Base-by-base conservation (phyloP, 2,888 invertebrate genomes). In the Ectropis crepuscularia region DNA sequence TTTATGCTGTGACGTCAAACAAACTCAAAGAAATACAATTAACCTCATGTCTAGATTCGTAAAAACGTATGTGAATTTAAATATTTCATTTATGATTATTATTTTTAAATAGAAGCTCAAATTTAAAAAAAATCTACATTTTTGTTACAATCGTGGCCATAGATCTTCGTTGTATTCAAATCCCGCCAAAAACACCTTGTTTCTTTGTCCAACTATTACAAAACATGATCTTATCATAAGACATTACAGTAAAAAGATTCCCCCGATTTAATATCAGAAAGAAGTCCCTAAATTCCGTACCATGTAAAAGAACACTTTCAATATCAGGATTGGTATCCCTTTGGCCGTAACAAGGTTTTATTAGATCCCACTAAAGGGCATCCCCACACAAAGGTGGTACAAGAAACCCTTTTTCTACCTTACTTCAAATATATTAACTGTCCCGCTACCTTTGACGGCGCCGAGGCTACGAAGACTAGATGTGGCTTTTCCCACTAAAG, bases 311-410 rank as follows among this genome's bases (percentile, higher is more conserved):
- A 89, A 91, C 90, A 92, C 91, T 90, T 91, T 89, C 92, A 91
- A 92, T 92, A 92, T 92, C 89, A 89, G 87, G 88, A 89, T 87
- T 90, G 92, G 92, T 92, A 90, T 91, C 91, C 92, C 92, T 92
- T 90, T 92, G 90, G 87, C 90, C 89, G 91, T 92, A 92, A 92
- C 92, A 92, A 90, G 92, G 91, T 92, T 92, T 92, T 92, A 92
- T 92, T 92, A 92, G 91, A 92, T 91, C 89, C 90, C 91, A 92
- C 91, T 91, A 92, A 92, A 91, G 92, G 91, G 90, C 90, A 90
- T 86, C 86, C 84, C 90, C 91, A 83, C 90, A 92, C 92, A 92
- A 92, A 92, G 92, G 90, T 89, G 90, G 88, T 84, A 85, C 85
- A 87, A 85, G 90, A 85, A 89, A 90, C 91, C 92, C 90, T 90